phyloP scores from a whole-genome alignment of 2,888 invertebrate genomes.

The Epistrophe eligans region DNA sequence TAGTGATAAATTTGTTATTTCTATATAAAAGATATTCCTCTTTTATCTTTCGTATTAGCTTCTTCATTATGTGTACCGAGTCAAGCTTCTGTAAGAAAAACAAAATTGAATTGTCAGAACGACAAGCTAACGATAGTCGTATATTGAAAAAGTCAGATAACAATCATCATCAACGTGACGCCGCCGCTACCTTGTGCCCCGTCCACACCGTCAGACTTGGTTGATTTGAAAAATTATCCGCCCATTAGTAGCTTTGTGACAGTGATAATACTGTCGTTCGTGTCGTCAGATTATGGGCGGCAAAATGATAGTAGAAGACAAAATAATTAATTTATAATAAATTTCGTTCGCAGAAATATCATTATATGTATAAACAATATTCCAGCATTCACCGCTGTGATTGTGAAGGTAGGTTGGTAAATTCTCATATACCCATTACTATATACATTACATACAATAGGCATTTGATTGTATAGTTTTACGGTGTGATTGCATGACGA shows the following conservation, averaged over 20 bases:
- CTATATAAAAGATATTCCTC: neutral
- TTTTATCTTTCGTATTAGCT: neutral
- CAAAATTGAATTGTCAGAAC: conserved; percentile 25
- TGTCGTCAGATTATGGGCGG: conserved; percentile 28
- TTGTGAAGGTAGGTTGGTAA: neutral
- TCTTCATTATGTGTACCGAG: neutral
- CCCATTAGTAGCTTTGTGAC: conserved; percentile 39
- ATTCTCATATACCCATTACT: neutral
- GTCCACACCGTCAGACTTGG: conserved; percentile 7
- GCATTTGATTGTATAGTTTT: conserved; percentile 3
- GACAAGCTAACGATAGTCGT: neutral
- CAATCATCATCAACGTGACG: conserved; percentile 17
- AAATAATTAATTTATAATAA: conserved; percentile 43
- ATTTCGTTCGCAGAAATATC: conserved; percentile 17
- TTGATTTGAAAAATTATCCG: conserved; percentile 43
- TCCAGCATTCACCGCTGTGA: neutral
- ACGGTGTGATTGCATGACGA: conserved; percentile 31
- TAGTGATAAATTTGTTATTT: neutral
- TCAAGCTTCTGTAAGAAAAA: neutral
- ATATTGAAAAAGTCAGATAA: conserved; percentile 19
- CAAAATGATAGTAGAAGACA: conserved; percentile 4
- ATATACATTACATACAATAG: neutral
- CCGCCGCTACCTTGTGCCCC: no score
- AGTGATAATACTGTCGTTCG: conserved; percentile 20
- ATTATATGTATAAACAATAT: conserved; percentile 8